phyloP scores from a whole-genome alignment of 2,888 invertebrate genomes.

The Prosopocoilus inquinatus region DNA sequence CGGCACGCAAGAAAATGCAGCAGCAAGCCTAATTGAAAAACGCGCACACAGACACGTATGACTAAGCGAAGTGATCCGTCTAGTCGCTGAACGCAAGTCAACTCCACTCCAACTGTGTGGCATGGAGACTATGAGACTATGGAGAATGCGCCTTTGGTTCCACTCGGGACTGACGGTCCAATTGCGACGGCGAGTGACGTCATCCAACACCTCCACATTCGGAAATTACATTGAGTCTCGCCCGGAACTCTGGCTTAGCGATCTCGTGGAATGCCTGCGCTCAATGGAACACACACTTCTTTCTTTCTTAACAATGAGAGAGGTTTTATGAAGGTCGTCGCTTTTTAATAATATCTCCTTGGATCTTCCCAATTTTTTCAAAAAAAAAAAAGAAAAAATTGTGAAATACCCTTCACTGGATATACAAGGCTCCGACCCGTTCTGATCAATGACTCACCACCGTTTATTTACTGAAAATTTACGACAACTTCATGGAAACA shows the following conservation, averaged over 20 bases:
- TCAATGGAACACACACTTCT: not conserved
- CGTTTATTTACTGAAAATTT: no score
- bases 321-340: not conserved
- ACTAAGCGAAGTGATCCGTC: slow-evolving; percentile 20
- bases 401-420: no score
- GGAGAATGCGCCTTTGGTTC: slow-evolving; percentile 24
- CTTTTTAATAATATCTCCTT: no score
- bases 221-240: slow-evolving; percentile 26
- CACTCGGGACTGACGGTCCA: slow-evolving; percentile 8
- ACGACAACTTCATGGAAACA: no score
- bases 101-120: no score
- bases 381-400: no score
- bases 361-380: no score
- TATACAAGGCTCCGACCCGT: no score
- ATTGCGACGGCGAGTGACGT: slow-evolving; percentile 25
- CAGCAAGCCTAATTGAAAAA: slow-evolving; percentile 15
- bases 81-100: slow-evolving; percentile 16
- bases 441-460: no score
- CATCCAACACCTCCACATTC: slow-evolving; percentile 16
- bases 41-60: slow-evolving; percentile 13
- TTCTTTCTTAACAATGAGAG: not conserved
- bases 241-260: slow-evolving; percentile 22
- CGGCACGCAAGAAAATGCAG: slow-evolving; percentile 14
- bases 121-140: no score
- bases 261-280: slow-evolving; percentile 13